Percentiles rank a stretch among this genome's conserved stretches.
phyloP scores from a whole-genome alignment of 1,140 invertebrate genomes.

The Homalodisca vitripennis region DNA sequence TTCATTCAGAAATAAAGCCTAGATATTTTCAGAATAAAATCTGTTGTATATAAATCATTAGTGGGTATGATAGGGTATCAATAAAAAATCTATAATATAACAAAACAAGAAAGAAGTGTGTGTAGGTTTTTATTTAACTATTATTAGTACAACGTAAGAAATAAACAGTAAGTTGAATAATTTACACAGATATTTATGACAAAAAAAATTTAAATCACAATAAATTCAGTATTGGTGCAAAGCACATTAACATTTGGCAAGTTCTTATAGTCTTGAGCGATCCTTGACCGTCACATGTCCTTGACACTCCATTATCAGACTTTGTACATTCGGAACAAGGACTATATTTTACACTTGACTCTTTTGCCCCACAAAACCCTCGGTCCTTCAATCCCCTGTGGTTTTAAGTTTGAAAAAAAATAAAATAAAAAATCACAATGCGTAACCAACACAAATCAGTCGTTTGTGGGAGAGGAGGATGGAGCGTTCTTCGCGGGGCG shows the following conservation, averaged over 20 bases:
- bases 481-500: not conserved
- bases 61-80: no score
- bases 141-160: constrained; percentile 13
- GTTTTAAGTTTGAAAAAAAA: not conserved
- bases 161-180: constrained; percentile 1
- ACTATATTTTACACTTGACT: not conserved
- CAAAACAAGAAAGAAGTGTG: constrained; percentile 2
- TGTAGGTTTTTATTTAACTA: not conserved
- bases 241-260: constrained; percentile 5
- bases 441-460: constrained; percentile 2
- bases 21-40: no score
- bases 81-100: no score
- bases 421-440: constrained; percentile 7
- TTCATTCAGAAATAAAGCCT: no score
- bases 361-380: not conserved
- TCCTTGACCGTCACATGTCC: not conserved
- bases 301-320: not conserved
- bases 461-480: not conserved
- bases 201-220: not conserved
- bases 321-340: not conserved
- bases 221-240: not conserved
- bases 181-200: constrained; percentile 13
- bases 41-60: no score
- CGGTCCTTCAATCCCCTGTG: not conserved
- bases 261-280: constrained; percentile 3